These are phyloP conservation scores for Bradynema listronoti DNA, from an alignment of 1,140 invertebrate species.

Conservation along the genomic window DNA sequence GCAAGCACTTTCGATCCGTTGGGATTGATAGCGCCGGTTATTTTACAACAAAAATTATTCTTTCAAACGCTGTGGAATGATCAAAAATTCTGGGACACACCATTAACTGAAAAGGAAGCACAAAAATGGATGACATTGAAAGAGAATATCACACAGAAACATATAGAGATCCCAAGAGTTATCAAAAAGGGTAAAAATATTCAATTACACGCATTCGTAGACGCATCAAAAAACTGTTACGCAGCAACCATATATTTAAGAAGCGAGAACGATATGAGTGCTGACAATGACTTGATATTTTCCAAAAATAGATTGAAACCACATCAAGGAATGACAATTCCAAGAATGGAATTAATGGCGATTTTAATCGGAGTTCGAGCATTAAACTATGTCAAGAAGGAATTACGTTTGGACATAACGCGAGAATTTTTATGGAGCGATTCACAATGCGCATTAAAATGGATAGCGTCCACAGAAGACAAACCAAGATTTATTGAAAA, in stretches of 20 bases:
- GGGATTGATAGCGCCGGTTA: slow-evolving; percentile 18
- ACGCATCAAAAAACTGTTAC: slow-evolving; percentile 19
- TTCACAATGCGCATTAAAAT: slow-evolving; percentile 16
- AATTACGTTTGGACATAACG: background rate
- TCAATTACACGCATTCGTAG: slow-evolving; percentile 27
- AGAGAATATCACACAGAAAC: background rate
- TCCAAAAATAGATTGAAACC: slow-evolving; percentile 25
- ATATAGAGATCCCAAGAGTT: background rate
- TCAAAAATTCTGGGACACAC: slow-evolving; percentile 14
- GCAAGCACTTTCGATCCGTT: slow-evolving; percentile 25
- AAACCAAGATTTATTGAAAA: slow-evolving; percentile 16
- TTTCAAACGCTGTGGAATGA: slow-evolving; percentile 29
- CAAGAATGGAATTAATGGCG: slow-evolving; percentile 28
- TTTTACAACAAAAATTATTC: slow-evolving; percentile 20
- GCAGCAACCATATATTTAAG: slow-evolving; percentile 23
- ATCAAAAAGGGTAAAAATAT: background rate
- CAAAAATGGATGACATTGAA: background rate
- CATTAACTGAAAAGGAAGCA: background rate
- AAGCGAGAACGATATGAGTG: too few species aligned
- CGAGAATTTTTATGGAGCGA: slow-evolving; percentile 22
- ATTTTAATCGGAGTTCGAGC: background rate
- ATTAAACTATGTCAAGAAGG: background rate
- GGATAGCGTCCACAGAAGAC: slow-evolving; percentile 12
- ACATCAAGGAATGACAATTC: slow-evolving; percentile 15
- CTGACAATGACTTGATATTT: background rate